Percentiles rank a stretch among this genome's conserved stretches.
These are phyloP conservation scores for Hirtodrosophila cameraria DNA, from an alignment of 2,888 invertebrate genomes.

Conservation along the genomic window DNA sequence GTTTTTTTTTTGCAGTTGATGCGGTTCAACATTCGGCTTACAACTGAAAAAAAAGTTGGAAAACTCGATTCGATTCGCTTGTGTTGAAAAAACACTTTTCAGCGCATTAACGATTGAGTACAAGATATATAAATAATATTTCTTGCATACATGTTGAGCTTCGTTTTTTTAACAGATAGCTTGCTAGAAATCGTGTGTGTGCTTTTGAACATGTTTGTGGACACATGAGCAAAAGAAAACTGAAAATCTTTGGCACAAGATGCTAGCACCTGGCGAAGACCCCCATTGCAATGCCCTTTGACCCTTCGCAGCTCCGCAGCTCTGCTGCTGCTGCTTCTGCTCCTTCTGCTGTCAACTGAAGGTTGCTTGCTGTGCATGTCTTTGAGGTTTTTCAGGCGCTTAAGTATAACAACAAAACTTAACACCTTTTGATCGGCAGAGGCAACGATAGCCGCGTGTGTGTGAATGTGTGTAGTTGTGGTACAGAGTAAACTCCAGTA, in stretches of 20 bases:
- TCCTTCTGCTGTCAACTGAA: constrained; percentile 28
- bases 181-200: not conserved
- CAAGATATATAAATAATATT: too few species aligned
- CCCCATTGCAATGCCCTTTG: not conserved
- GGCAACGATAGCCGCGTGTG: constrained; percentile 19
- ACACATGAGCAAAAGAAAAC: constrained; percentile 2
- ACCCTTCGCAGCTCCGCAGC: not conserved
- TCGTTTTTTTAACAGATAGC: constrained; percentile 5
- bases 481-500: constrained; percentile 65
- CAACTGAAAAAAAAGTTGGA: too few species aligned
- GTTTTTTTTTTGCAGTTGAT: too few species aligned
- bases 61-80: too few species aligned
- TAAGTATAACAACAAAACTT: constrained; percentile 71
- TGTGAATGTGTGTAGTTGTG: constrained; percentile 58
- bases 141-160: too few species aligned
- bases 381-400: constrained; percentile 68
- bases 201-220: constrained; percentile 20
- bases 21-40: too few species aligned
- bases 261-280: constrained; percentile 10
- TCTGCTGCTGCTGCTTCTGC: too few species aligned
- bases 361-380: constrained; percentile 55
- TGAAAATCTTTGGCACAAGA: constrained; percentile 17
- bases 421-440: constrained; percentile 74
- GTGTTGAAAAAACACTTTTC: too few species aligned
- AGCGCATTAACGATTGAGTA: too few species aligned